These are phyloP conservation scores for Ageneiosus marmoratus DNA, from an alignment of 2,113 vertebrate genomes.

Conservation along the genomic window DNA sequence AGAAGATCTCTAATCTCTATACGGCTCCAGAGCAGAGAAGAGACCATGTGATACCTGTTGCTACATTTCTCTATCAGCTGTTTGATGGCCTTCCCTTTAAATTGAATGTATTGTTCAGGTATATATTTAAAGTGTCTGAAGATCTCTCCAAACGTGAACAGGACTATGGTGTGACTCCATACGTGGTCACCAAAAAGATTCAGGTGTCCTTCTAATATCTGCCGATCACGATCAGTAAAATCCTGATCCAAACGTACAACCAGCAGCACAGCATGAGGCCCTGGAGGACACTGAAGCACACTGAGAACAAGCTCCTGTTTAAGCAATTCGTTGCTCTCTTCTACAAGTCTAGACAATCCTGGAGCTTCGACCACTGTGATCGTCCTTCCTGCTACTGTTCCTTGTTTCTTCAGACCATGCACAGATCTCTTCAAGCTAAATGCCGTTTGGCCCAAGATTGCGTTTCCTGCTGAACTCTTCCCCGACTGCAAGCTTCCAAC, in stretches of 20 bases:
- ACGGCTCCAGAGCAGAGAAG: too few relatives aligned
- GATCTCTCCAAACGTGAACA: background rate
- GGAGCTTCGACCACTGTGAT: background rate
- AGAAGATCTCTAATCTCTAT: background rate
- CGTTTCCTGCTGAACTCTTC: background rate
- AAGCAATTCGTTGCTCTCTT: background rate
- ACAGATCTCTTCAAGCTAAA: background rate
- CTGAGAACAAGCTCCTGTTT: background rate
- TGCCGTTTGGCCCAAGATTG: background rate
- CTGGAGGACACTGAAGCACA: background rate
- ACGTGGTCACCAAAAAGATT: background rate
- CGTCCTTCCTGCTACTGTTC: background rate
- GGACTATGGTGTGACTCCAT: constrained; percentile 13
- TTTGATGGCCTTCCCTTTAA: background rate
- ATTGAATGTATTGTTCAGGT: constrained; percentile 2
- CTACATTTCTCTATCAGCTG: constrained; percentile 17
- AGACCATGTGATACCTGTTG: background rate
- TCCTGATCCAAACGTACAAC: background rate
- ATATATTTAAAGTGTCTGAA: background rate
- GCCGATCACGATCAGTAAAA: background rate
- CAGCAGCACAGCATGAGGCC: constrained; percentile 17
- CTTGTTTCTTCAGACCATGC: background rate
- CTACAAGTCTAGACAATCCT: background rate
- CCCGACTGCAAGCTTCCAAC: background rate
- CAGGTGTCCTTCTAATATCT: background rate